A percentile compares a stretch with the other conserved stretches of the same genome.
Evolutionary conservation across 1,140 invertebrate species (phyloP).

Genomic region (Heterodera carotae): DNA sequence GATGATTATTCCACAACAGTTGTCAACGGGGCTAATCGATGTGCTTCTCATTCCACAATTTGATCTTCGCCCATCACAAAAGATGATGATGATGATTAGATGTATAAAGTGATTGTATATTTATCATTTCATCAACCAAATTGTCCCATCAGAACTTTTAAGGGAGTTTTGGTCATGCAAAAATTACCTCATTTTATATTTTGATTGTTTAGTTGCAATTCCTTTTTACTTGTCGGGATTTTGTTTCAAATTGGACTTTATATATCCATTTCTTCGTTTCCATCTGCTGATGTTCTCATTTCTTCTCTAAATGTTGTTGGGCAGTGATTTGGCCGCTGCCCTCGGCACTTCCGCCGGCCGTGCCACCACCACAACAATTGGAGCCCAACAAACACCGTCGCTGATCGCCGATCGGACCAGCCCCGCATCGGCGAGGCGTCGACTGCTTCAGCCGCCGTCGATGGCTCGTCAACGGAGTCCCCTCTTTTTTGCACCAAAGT

Average conservation of each 20-base stretch:
- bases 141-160: no score
- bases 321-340: conserved; percentile 12
- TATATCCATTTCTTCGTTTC: no score
- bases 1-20: neutral
- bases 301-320: conserved; percentile 9
- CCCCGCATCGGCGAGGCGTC: neutral
- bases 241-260: no score
- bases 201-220: no score
- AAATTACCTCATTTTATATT: no score
- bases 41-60: neutral
- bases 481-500: neutral
- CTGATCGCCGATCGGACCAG: neutral
- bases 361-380: neutral
- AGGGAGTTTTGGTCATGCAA: no score
- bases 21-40: neutral
- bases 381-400: neutral
- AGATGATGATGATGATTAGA: neutral
- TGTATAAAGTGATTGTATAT: no score
- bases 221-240: no score
- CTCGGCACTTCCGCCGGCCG: neutral
- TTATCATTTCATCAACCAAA: no score
- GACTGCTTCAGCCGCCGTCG: neutral
- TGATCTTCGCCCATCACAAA: neutral
- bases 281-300: no score
- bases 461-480: conserved; percentile 1